A percentile compares a stretch with the other conserved stretches of the same genome.
These are phyloP conservation scores for Cuculus canorus DNA, from an alignment of 2,797 vertebrate genomes.

Conservation along the genomic window DNA sequence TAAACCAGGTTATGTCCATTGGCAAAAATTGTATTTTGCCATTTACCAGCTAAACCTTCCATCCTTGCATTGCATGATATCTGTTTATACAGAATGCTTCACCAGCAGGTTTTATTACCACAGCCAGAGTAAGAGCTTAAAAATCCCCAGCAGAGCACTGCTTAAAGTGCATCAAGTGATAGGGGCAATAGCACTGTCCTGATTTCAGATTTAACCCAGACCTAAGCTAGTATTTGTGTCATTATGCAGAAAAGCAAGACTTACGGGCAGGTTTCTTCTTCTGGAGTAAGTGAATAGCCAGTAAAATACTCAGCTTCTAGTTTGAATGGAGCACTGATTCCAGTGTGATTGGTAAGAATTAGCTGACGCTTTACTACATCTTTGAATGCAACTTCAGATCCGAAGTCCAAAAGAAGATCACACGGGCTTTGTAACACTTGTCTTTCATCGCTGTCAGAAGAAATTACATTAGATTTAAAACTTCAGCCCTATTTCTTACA, in stretches of 20 bases:
- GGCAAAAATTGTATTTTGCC: not conserved
- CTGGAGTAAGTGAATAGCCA: constrained; percentile 23
- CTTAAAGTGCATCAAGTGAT: not conserved
- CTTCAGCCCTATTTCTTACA: not conserved
- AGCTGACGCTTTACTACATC: constrained; percentile 77
- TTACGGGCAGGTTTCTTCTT: constrained; percentile 45
- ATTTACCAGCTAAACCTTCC: not conserved
- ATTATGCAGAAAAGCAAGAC: constrained; percentile 6
- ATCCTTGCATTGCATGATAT: no score
- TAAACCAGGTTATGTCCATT: not conserved
- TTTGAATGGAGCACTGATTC: constrained; percentile 82
- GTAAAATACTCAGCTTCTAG: constrained; percentile 84
- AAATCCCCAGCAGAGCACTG: not conserved
- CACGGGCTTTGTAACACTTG: not conserved
- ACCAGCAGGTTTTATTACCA: not conserved
- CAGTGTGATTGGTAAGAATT: constrained; percentile 85
- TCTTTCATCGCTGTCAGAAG: constrained; percentile 59
- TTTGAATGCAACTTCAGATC: constrained; percentile 77
- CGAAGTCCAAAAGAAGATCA: constrained; percentile 84
- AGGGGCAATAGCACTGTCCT: not conserved
- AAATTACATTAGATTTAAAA: not conserved
- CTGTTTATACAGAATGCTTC: not conserved
- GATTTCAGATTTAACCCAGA: not conserved
- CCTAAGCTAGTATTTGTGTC: not conserved
- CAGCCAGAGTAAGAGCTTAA: not conserved